These are phyloP conservation scores for Calliopsis andreniformis DNA, from an alignment of 1,140 invertebrate genomes.

Conservation along the genomic window DNA sequence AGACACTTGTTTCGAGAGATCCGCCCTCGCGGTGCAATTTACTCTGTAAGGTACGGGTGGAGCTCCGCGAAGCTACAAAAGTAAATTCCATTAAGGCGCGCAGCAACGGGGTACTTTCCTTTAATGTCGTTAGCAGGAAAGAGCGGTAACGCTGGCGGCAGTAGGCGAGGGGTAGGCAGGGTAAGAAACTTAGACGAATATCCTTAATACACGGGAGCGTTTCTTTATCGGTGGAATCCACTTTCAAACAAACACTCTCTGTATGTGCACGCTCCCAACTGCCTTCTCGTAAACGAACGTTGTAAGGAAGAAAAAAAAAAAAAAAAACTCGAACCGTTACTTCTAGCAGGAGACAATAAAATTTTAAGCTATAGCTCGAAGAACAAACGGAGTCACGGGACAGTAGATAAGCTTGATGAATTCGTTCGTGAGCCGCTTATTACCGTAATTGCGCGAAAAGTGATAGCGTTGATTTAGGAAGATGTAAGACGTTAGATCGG, in stretches of 20 bases:
- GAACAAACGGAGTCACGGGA: too few relatives aligned
- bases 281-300: too few relatives aligned
- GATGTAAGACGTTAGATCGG: too few relatives aligned
- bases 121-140: conserved; percentile 69
- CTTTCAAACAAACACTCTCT: conserved; percentile 11
- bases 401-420: too few relatives aligned
- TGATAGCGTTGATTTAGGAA: too few relatives aligned
- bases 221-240: conserved; percentile 23
- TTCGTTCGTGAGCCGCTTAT: too few relatives aligned
- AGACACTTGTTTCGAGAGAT: conserved; percentile 58
- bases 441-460: too few relatives aligned
- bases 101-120: conserved; percentile 69
- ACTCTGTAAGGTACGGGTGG: conserved; percentile 57
- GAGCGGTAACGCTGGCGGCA: conserved; percentile 23
- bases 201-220: neutral
- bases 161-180: conserved; percentile 6
- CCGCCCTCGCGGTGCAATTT: conserved; percentile 68
- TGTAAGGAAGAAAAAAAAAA: too few relatives aligned
- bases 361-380: too few relatives aligned
- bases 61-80: conserved; percentile 74
- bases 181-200: conserved; percentile 38
- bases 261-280: too few relatives aligned
- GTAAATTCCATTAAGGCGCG: conserved; percentile 74
- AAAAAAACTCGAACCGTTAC: too few relatives aligned
- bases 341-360: too few relatives aligned